Conservation (phyloP, 2,113 vertebrate species). For the Anoplopoma fimbria region DNA sequence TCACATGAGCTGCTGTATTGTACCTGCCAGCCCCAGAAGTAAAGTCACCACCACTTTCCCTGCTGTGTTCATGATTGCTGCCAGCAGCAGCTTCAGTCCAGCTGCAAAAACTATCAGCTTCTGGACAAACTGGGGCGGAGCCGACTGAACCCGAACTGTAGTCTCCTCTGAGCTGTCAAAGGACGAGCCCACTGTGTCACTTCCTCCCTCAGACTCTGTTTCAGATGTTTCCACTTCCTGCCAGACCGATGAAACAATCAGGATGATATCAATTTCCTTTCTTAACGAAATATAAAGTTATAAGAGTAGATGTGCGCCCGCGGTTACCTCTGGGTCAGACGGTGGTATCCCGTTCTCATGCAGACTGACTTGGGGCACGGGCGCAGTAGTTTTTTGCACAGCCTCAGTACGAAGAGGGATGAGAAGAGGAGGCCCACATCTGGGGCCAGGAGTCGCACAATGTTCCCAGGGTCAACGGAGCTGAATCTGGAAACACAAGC, state of each 20-base stretch:
- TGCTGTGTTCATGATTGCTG: slow-evolving; percentile 78
- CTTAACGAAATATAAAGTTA: background rate
- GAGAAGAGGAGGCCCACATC: slow-evolving; percentile 77
- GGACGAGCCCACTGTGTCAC: slow-evolving; percentile 69
- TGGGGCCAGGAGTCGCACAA: slow-evolving; percentile 80
- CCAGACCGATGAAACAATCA: slow-evolving; percentile 10
- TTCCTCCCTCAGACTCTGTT: slow-evolving; percentile 78
- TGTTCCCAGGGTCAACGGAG: slow-evolving; percentile 72
- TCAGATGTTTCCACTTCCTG: slow-evolving; percentile 79
- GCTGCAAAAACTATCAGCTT: slow-evolving; percentile 81
- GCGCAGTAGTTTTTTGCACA: slow-evolving; percentile 75
- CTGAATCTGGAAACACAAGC: slow-evolving; percentile 80
- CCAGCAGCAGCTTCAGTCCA: slow-evolving; percentile 78
- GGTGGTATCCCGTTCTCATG: slow-evolving; percentile 70
- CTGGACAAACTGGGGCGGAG: slow-evolving; percentile 79
- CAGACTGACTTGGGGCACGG: slow-evolving; percentile 33
- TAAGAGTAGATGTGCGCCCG: background rate
- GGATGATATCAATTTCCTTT: background rate
- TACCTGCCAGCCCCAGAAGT: slow-evolving; percentile 87
- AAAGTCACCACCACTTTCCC: slow-evolving; percentile 85
- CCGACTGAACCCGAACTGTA: slow-evolving; percentile 22
- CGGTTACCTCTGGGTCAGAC: slow-evolving; percentile 70
- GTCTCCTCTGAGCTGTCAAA: slow-evolving; percentile 76
- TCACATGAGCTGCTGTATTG: background rate
- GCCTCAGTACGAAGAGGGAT: slow-evolving; percentile 67